Evolutionary conservation across 2,797 vertebrate genomes (phyloP), one percentile per base, ranked within the genome.

Genomic region (Telmatherina bonti): DNA sequence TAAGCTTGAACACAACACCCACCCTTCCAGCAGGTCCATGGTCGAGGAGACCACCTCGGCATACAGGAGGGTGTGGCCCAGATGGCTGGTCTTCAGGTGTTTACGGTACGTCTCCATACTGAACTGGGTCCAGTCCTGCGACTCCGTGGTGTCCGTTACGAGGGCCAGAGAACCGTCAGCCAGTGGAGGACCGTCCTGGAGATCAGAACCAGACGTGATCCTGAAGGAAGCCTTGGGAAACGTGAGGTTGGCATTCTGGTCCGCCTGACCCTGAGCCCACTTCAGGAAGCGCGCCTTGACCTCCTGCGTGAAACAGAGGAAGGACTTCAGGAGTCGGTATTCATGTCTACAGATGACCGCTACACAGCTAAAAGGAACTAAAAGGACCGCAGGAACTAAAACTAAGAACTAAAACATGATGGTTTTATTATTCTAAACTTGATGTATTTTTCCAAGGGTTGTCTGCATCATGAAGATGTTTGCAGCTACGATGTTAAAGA

Each of bases 1-100:
- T 38, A 16, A 38, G 15, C 26, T 56, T 26, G 64, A 35, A 33
- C 9, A 9, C 11, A 51, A 13, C 6, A 2, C 20, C 38, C 91
- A 99, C 98, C 97, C 97, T 0, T 97, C 96, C 54, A 99, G 87
- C 26, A 98, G 93, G 71, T 93, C 92, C 96, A 98, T 98, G 36
- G 97, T 99, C 0, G 94, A 95, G 0, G 95, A 83, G 7, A 92
- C 91, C 13, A 96, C 94, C 67, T 98, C 96, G 0, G 95, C 72
- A 13, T 96, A 98, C 27, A 99, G 92, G 51, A 98, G 8, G 0
- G 93, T 90, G 76, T 90, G 96, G 0, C 98, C 97, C 47, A 99
- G 92, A 0, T 73, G 83, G 41, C 74, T 85, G 33, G 95, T 97
- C 41, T 90, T 92, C 79, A 99, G 92, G 70, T 96, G 93, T 67